These are phyloP conservation scores for Acipenser ruthenus DNA, from an alignment of 2,797 vertebrate genomes.

Conservation along the genomic window DNA sequence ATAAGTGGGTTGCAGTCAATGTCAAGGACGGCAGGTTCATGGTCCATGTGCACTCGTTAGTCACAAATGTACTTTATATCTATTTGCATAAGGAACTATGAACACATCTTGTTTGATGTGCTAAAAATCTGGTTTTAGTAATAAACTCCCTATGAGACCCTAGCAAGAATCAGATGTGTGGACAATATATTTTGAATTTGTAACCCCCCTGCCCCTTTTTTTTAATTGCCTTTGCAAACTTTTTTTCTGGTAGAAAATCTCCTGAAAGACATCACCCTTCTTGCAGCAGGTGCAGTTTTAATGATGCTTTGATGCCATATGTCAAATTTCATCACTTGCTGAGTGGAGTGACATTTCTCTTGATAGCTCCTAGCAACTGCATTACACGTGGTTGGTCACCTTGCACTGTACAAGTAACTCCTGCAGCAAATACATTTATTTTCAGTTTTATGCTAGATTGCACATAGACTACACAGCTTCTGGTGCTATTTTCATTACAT, in stretches of 20 bases:
- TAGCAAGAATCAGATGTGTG: background rate
- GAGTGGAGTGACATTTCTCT: slow-evolving; percentile 87
- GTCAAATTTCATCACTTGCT: slow-evolving; percentile 92
- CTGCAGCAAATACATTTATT: slow-evolving; percentile 34
- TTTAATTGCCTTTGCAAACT: slow-evolving; percentile 50
- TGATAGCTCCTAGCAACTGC: slow-evolving; percentile 68
- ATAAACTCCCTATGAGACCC: background rate
- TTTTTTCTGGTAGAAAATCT: slow-evolving; percentile 59
- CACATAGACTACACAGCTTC: slow-evolving; percentile 10
- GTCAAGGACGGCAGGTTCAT: no score
- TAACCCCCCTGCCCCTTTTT: slow-evolving; percentile 46
- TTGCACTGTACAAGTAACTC: slow-evolving; percentile 36
- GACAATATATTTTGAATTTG: slow-evolving; percentile 29
- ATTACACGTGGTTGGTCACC: slow-evolving; percentile 42
- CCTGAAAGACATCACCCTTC: slow-evolving; percentile 65
- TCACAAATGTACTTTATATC: no score
- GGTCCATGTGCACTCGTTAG: no score
- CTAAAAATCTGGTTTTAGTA: background rate
- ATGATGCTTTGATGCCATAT: slow-evolving; percentile 94
- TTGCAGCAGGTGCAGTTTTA: slow-evolving; percentile 83
- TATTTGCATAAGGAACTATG: no score
- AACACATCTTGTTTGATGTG: background rate
- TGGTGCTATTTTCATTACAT: slow-evolving; percentile 21
- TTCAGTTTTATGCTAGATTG: slow-evolving; percentile 30
- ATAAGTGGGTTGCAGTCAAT: no score